phyloP scores from a whole-genome alignment of 2,888 invertebrate species.

The Hanleya hanleyi region DNA sequence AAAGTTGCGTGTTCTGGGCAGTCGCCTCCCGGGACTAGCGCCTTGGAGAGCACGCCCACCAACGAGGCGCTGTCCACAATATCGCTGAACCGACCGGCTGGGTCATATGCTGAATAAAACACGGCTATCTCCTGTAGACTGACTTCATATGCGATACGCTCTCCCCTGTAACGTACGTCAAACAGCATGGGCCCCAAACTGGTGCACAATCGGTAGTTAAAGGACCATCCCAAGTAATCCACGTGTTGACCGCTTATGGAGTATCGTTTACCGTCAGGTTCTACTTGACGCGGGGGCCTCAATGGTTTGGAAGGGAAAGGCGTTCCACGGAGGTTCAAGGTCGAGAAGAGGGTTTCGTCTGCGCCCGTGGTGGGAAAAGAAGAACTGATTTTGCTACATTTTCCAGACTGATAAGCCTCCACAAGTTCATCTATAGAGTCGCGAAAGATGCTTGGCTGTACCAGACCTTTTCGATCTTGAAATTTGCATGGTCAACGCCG shows the following conservation, averaged over 20 bases:
- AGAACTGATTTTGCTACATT: not conserved
- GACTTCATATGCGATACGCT: conserved; percentile 60
- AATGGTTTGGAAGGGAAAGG: conserved; percentile 30
- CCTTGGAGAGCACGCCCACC: conserved; percentile 45
- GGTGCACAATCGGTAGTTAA: conserved; percentile 53
- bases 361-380: not conserved
- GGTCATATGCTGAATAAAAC: conserved; percentile 55
- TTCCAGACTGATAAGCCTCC: conserved; percentile 14
- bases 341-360: not conserved
- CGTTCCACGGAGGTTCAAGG: conserved; percentile 39
- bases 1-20: conserved; percentile 60
- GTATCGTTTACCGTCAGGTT: conserved; percentile 57
- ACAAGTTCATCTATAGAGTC: conserved; percentile 29
- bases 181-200: conserved; percentile 50
- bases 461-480: conserved; percentile 39
- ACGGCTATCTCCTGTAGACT: conserved; percentile 60
- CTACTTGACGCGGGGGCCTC: conserved; percentile 44
- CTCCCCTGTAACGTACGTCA: conserved; percentile 46
- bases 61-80: conserved; percentile 52
- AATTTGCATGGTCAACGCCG: conserved; percentile 17
- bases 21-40: conserved; percentile 60
- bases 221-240: conserved; percentile 56
- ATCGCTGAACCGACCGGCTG: conserved; percentile 40
- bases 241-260: conserved; percentile 49
- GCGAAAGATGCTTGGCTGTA: conserved; percentile 37